Base-by-base conservation (phyloP, 2,888 invertebrate genomes). In the Alcis repandata region DNA sequence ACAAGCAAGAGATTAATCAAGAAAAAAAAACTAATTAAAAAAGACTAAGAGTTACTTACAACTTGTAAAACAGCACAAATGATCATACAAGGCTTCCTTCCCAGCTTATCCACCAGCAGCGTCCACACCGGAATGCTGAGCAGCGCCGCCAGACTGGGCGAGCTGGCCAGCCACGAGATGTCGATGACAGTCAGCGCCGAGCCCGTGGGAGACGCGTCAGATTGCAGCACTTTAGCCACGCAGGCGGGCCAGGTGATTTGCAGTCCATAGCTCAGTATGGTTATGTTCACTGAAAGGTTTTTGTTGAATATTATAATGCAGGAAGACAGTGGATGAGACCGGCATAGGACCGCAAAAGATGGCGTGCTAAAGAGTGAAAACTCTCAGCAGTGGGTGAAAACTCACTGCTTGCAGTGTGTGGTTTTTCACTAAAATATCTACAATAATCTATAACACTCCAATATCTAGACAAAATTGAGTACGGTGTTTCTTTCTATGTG, bases 231-330 rank as follows among this genome's bases (percentile, higher is more conserved):
- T 1, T 82, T 82, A 8, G 88, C 75, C 62, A 86, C 85, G 0
- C 90, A 88, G 0, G 92, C 88, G 3, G 88, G 80, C 88, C 90
- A 92, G 2, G 90, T 90, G 4, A 82, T 73, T 48, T 85, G 84
- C 8, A 85, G 75, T 0, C 91, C 91, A 54, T 88, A 82, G 9
- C 80, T 82, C 58, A 90, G 79, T 15, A 86, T 71, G 1, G 86
- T 76, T 36, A 87, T 54, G 66, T 87, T 88, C 9, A 83, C 91
- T 91, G 78, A 17, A 81, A 59, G 27, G 27, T 27, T 27, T 27
- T 27, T 27, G 27, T 27, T n/a, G n/a, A n/a, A n/a, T n/a, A n/a
- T n/a, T n/a, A n/a, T n/a, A n/a, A n/a, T n/a, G n/a, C n/a, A n/a
- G n/a, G n/a, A n/a, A n/a, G n/a, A n/a, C n/a, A n/a, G n/a, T n/a